Evolutionary conservation across 92 coral and sea anemone genomes (phyloP).

Genomic region (Epizoanthus rinbou): DNA sequence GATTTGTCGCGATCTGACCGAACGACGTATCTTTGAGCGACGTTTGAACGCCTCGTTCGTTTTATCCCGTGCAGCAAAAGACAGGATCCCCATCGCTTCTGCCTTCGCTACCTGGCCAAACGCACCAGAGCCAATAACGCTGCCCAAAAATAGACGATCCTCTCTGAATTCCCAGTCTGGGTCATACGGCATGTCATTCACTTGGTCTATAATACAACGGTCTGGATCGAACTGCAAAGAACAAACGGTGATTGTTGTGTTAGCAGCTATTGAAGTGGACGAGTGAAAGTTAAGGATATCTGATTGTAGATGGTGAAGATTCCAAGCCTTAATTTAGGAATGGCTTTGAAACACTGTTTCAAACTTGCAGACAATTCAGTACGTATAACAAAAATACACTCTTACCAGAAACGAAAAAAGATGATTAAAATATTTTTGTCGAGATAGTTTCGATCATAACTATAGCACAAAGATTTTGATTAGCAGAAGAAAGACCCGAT

Average conservation of each 20-base stretch:
- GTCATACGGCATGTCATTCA: conserved; percentile 91
- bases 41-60: conserved; percentile 57
- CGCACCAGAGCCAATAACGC: conserved; percentile 91
- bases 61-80: conserved; percentile 80
- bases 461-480: too few species aligned
- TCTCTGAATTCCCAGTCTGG: conserved; percentile 98
- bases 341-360: too few species aligned
- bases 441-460: too few species aligned
- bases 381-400: too few species aligned
- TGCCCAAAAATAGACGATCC: conserved; percentile 85
- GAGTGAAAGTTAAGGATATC: too few species aligned
- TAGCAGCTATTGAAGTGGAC: not conserved
- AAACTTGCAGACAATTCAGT: too few species aligned
- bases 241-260: not conserved
- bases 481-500: too few species aligned
- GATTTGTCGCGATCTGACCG: conserved; percentile 62
- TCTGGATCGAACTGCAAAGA: conserved; percentile 88
- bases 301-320: too few species aligned
- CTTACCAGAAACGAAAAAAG: too few species aligned
- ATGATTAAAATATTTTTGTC: too few species aligned
- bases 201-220: conserved; percentile 90
- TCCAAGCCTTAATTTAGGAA: too few species aligned
- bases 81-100: conserved; percentile 95
- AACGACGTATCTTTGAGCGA: conserved; percentile 82
- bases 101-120: conserved; percentile 93